Conservation (phyloP, 2,888 invertebrate genomes). For the Callosobruchus maculatus region DNA sequence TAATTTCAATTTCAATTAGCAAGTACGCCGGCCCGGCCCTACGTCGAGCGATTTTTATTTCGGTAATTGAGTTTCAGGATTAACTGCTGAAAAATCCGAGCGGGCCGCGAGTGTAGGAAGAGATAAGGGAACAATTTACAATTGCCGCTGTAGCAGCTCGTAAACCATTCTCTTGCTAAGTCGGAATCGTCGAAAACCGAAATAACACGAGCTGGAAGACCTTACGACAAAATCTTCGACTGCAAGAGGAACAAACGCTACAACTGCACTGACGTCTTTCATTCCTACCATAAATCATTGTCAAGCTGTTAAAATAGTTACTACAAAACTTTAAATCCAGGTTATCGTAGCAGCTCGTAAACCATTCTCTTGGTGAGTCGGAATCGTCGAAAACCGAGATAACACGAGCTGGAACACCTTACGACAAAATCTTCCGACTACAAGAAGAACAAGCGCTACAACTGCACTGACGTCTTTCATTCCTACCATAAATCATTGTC, state of each 20-base stretch:
- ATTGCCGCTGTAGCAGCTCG: neutral
- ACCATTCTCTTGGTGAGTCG: neutral
- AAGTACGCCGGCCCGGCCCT: neutral
- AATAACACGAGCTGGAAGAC: neutral
- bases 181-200: neutral
- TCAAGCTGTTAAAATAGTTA: no score
- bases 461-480: no score
- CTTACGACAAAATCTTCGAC: no score
- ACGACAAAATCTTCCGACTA: no score
- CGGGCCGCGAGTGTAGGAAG: neutral
- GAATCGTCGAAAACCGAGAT: neutral
- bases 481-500: no score
- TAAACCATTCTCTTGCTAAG: neutral
- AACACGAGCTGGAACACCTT: neutral
- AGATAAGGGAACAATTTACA: neutral
- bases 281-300: no score
- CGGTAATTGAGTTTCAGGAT: neutral
- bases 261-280: no score
- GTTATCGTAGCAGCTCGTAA: neutral
- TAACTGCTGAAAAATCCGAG: neutral
- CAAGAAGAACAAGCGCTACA: no score
- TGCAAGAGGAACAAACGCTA: no score
- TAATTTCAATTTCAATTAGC: conserved; percentile 6
- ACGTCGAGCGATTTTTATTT: neutral
- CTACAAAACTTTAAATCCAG: no score